A percentile compares a stretch with the other conserved stretches of the same genome.
Conservation (phyloP, 2,113 vertebrate genomes). For the Burhinus oedicnemus region DNA sequence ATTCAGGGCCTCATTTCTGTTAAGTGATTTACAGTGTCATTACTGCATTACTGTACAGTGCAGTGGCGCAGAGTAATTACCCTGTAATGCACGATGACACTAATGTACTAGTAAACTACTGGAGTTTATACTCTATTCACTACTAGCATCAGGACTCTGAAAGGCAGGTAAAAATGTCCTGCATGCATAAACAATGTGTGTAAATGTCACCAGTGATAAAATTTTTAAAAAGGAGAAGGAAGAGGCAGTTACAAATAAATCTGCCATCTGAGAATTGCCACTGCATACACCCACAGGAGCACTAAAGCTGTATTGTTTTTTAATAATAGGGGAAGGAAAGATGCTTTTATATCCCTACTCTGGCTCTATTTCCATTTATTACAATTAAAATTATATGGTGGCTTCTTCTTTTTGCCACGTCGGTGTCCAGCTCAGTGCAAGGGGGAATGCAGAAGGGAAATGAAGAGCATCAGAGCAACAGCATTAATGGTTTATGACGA, state of each 20-base stretch:
- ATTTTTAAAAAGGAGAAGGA: slow-evolving; percentile 25
- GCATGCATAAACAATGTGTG: slow-evolving; percentile 64
- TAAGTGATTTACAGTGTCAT: slow-evolving; percentile 67
- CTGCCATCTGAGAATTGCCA: slow-evolving; percentile 16
- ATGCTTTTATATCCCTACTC: neutral
- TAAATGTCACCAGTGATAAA: slow-evolving; percentile 56
- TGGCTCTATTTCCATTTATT: neutral
- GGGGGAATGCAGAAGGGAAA: neutral
- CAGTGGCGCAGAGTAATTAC: slow-evolving; percentile 74
- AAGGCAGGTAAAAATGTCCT: slow-evolving; percentile 69
- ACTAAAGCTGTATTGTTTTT: neutral
- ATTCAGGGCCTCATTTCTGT: slow-evolving; percentile 69
- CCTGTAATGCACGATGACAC: slow-evolving; percentile 74
- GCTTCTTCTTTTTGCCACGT: neutral
- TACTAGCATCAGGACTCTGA: slow-evolving; percentile 57
- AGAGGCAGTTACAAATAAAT: slow-evolving; percentile 48
- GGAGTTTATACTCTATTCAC: slow-evolving; percentile 68
- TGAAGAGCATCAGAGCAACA: neutral
- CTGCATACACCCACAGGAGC: neutral
- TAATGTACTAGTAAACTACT: slow-evolving; percentile 77
- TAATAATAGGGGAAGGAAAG: neutral
- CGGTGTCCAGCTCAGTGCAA: neutral
- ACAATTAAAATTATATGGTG: neutral
- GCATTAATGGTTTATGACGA: neutral
- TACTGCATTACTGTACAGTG: slow-evolving; percentile 66